Conservation (phyloP, 2,797 vertebrate genomes). For the Momotus momota region DNA sequence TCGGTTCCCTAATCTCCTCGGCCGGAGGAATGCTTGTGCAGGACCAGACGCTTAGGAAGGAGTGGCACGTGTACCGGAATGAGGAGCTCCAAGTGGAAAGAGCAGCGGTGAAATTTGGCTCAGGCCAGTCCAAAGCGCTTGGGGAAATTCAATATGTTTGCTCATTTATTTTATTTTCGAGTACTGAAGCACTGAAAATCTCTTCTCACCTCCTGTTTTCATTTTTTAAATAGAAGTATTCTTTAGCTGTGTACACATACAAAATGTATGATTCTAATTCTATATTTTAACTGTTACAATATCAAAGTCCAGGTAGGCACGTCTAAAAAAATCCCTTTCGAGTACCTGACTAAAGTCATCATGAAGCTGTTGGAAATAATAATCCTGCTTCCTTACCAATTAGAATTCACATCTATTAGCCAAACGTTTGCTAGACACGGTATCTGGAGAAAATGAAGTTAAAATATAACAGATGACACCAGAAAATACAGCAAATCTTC, state of each 20-base stretch:
- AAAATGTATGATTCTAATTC: background rate
- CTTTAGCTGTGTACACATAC: background rate
- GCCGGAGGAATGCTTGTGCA: background rate
- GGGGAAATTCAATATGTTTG: background rate
- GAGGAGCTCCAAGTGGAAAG: background rate
- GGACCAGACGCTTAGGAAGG: background rate
- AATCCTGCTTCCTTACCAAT: background rate
- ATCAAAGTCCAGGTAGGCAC: background rate
- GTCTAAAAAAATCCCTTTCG: background rate
- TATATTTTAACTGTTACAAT: fast-evolving
- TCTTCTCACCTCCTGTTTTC: background rate
- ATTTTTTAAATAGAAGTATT: background rate
- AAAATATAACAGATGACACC: background rate
- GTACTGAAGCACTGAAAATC: fast-evolving
- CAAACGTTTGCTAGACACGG: fast-evolving
- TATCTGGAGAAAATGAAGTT: background rate
- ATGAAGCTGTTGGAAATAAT: background rate
- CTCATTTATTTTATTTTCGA: background rate
- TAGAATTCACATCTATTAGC: background rate
- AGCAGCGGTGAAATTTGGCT: background rate
- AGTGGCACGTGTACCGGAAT: fast-evolving
- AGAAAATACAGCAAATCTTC: background rate
- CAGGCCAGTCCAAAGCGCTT: background rate
- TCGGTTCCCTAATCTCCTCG: conserved; percentile 8
- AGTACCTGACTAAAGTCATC: background rate